Evolutionary conservation across 2,797 vertebrate species (phyloP).

Genomic region (Bradypus variegatus): DNA sequence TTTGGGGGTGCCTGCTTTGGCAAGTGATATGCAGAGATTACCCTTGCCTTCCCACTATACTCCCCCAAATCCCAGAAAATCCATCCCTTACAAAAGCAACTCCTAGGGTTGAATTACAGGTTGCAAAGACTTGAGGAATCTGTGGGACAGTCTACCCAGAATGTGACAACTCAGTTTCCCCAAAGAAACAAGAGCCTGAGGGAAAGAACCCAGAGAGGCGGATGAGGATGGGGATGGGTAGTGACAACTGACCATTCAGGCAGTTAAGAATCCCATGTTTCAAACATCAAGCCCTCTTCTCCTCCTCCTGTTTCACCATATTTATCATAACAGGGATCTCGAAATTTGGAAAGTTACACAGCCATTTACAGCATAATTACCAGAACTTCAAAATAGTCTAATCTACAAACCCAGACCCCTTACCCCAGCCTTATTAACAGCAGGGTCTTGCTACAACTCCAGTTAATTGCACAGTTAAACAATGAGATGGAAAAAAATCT

Average conservation of each 20-base stretch:
- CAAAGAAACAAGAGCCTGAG: constrained; percentile 13
- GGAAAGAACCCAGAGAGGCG: background rate
- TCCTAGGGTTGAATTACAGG: constrained; percentile 33
- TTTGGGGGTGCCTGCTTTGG: background rate
- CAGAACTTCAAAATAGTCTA: constrained; percentile 58
- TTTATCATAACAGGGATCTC: constrained; percentile 53
- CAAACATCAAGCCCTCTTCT: constrained; percentile 19
- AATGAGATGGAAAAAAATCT: constrained; percentile 41
- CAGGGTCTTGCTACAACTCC: constrained; percentile 22
- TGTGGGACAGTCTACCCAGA: background rate
- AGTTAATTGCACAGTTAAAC: constrained; percentile 47
- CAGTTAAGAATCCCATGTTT: background rate
- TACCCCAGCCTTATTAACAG: constrained; percentile 37
- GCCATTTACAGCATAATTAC: constrained; percentile 58
- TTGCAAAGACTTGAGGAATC: background rate
- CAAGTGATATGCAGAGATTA: background rate
- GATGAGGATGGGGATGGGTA: background rate
- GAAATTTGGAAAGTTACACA: constrained; percentile 44
- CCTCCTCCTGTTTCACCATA: background rate
- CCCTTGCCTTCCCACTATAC: background rate
- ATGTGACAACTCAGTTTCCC: constrained; percentile 7
- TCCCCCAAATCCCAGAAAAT: constrained; percentile 14
- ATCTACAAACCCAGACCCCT: constrained; percentile 43
- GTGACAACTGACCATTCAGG: background rate
- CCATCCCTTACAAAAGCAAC: constrained; percentile 21